phyloP scores from a whole-genome alignment of 2,797 vertebrate genomes.

The Poecilia gillii region DNA sequence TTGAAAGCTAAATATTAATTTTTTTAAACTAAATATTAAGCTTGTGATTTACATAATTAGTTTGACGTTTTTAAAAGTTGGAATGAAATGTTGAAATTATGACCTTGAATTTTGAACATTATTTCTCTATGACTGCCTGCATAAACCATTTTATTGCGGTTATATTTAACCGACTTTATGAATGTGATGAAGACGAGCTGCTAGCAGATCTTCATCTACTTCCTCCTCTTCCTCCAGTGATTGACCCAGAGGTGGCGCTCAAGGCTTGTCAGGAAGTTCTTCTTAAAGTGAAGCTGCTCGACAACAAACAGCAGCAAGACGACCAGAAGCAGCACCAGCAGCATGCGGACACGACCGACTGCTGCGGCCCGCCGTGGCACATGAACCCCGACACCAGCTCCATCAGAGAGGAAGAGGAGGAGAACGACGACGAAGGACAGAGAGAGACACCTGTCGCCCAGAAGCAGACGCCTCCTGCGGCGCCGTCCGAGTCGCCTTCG shows the following conservation, averaged over 20 bases:
- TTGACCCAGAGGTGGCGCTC: slow-evolving; percentile 89
- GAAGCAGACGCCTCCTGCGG: neutral
- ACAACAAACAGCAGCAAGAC: slow-evolving; percentile 15
- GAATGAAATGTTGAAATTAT: too few species aligned
- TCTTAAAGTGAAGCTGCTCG: slow-evolving; percentile 85
- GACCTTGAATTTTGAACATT: too few species aligned
- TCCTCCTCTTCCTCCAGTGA: slow-evolving; percentile 69
- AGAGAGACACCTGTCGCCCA: neutral
- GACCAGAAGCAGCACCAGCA: slow-evolving; percentile 19
- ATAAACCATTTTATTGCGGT: too few species aligned
- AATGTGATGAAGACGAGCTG: neutral
- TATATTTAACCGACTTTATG: too few species aligned
- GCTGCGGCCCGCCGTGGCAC: slow-evolving; percentile 24
- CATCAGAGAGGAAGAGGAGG: slow-evolving; percentile 66
- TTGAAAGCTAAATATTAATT: too few species aligned
- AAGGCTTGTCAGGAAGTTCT: slow-evolving; percentile 96
- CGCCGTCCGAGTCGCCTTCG: neutral
- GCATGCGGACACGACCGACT: neutral
- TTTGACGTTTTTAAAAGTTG: too few species aligned
- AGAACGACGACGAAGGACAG: slow-evolving; percentile 20
- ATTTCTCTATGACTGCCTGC: too few species aligned
- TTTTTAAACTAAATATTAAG: too few species aligned
- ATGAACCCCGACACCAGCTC: slow-evolving; percentile 55
- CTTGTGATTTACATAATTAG: too few species aligned
- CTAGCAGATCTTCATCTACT: neutral